Conservation (phyloP, 2,113 vertebrate genomes). For the Chrysochloris asiatica region DNA sequence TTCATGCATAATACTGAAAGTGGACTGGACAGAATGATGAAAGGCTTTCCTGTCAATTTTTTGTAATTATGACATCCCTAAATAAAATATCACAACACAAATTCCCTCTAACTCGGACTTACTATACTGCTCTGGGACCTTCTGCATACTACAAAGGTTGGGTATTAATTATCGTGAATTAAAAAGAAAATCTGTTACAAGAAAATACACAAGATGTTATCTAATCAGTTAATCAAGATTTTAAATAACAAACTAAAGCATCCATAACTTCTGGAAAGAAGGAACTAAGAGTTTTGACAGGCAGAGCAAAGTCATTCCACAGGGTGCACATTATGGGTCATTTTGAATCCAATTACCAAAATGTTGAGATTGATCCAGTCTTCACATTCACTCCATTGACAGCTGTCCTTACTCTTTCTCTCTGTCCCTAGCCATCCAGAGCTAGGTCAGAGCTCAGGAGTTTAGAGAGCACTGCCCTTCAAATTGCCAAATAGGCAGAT, state of each 20-base stretch:
- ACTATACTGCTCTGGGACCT: background rate
- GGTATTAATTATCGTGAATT: background rate
- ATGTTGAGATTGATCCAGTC: background rate
- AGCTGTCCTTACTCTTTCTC: background rate
- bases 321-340: background rate
- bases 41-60: background rate
- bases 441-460: background rate
- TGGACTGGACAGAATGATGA: background rate
- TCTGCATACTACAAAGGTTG: background rate
- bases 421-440: background rate
- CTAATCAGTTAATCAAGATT: background rate
- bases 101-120: background rate
- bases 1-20: background rate
- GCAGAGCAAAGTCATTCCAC: background rate
- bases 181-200: constrained; percentile 20
- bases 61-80: background rate
- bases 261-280: background rate
- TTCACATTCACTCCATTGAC: background rate
- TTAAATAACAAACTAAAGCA: constrained; percentile 21
- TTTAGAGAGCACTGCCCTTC: background rate
- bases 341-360: background rate
- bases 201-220: background rate
- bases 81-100: background rate
- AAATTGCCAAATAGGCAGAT: background rate
- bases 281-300: background rate